Base-by-base conservation (phyloP, 2,797 vertebrate genomes). In the Periophthalmus magnuspinnatus region DNA sequence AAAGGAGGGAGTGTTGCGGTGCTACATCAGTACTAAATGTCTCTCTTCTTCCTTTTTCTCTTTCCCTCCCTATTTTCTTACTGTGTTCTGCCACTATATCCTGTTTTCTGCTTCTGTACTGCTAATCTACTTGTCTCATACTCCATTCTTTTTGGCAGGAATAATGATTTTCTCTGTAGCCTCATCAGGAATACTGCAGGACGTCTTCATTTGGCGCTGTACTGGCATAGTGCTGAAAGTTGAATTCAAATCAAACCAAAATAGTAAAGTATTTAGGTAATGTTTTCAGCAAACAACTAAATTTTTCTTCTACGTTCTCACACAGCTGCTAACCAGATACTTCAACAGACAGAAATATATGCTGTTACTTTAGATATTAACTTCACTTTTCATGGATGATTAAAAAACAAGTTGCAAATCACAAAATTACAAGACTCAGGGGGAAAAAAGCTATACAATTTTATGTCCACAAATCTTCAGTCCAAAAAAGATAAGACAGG, bases 161-260 rank as follows among this genome's bases (percentile, higher is more conserved):
- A 70, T 71, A 81, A 72, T 6, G 21, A 72, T 84, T 85, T 85
- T 83, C 83, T 81, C 81, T 83, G 76, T 71, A 80, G 48, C 67
- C 41, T 86, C 81, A 84, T 41, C 41, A 45, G 41, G 41, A 45
- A 45, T 16, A 45, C 41, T 14, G 41, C 41, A 14, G 2, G 13
- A 14, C 41, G 13, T 5, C 82, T 80, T 88, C 81, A 83, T 52
- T 52, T 50, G 7, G 17, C 6, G 52, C 6, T 52, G 17, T 52
- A 50, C 48, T 50, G 48, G 16, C 16, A 48, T 6, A 50, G 48
- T 19, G 6, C 6, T 19, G 19, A 19, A 50, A 50, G 6, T 48
- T 48, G 6, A n/a, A 50, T 19, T 19, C 16, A 50, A 50, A 50
- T 50, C 48, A 50, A 50, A 50, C 16, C 16, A 19, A 19, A 6